These are phyloP conservation scores for Bolborhynchus lineola DNA, from an alignment of 2,113 vertebrate genomes.

Conservation along the genomic window DNA sequence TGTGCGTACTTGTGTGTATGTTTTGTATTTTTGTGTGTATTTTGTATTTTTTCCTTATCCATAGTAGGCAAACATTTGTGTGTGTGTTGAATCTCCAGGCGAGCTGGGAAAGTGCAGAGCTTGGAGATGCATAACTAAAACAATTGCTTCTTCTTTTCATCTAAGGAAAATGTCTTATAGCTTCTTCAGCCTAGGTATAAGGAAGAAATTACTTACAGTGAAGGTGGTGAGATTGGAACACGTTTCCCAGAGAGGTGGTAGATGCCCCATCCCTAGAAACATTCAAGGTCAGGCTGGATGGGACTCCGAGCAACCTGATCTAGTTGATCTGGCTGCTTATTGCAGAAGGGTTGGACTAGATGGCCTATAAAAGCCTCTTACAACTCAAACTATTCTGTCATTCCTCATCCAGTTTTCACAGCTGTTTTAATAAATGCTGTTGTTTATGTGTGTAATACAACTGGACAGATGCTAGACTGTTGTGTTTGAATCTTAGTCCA, in stretches of 20 bases:
- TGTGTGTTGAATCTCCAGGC: neutral
- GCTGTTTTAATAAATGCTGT: neutral
- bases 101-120: neutral
- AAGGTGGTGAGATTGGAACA: neutral
- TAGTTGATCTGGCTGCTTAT: neutral
- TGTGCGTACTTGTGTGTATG: neutral
- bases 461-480: neutral
- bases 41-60: neutral
- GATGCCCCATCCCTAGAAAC: neutral
- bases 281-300: neutral
- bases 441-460: neutral
- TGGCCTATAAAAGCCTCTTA: neutral
- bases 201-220: neutral
- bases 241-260: neutral
- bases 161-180: neutral
- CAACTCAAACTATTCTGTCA: neutral
- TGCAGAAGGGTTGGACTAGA: neutral
- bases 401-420: neutral
- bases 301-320: neutral
- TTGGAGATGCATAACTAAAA: neutral
- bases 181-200: neutral
- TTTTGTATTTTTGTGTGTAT: neutral
- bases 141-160: neutral
- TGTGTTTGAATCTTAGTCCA: neutral
- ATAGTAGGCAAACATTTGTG: neutral